Percentiles rank a stretch among this genome's conserved stretches.
phyloP scores from a whole-genome alignment of 2,797 vertebrate species.

The Myiotriccus ornatus region DNA sequence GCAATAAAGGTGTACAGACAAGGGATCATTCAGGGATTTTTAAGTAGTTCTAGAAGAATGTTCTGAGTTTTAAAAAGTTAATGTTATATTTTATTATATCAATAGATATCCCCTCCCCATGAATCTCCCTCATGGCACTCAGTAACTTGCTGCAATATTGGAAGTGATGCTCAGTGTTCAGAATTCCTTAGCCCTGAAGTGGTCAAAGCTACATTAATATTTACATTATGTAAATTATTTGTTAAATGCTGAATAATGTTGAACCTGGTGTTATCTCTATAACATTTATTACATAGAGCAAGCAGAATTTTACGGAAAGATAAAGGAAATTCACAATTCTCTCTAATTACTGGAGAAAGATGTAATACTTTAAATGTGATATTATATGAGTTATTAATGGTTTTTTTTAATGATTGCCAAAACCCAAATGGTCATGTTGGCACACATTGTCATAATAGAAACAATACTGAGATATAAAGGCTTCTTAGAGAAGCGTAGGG shows the following conservation, averaged over 20 bases:
- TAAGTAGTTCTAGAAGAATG: not conserved
- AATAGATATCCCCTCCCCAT: not conserved
- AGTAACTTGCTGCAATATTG: not conserved
- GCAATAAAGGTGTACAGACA: not conserved
- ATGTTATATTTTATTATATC: not conserved
- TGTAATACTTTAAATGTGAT: not conserved
- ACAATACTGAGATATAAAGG: not conserved
- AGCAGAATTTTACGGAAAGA: not conserved
- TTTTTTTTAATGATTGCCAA: not conserved
- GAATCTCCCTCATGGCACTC: not conserved
- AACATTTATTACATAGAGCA: not conserved
- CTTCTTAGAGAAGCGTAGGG: not conserved
- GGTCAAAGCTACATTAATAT: constrained; percentile 21
- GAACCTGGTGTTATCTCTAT: not conserved
- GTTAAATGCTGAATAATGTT: constrained; percentile 20
- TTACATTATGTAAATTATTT: constrained; percentile 26
- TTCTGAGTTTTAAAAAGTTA: not conserved
- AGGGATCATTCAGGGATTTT: not conserved
- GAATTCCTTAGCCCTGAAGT: not conserved
- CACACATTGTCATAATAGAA: not conserved
- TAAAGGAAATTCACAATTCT: not conserved
- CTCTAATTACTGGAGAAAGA: not conserved
- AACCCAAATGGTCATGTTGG: not conserved
- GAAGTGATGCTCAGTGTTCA: not conserved
- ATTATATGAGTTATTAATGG: not conserved